Conservation (phyloP, 92 coral and sea anemone species). For the Galaxea fascicularis region DNA sequence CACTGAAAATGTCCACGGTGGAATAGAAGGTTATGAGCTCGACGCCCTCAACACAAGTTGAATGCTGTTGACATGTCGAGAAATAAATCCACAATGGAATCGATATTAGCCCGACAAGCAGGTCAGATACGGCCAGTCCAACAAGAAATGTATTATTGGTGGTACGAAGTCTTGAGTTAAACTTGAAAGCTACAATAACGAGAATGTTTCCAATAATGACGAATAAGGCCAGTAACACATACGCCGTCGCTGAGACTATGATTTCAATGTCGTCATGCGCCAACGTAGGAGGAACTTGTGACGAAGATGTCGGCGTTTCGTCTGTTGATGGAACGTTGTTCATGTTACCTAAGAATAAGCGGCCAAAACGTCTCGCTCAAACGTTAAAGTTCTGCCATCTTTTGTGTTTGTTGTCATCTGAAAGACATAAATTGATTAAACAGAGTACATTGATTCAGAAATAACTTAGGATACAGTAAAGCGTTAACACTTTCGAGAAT, state of each 20-base stretch:
- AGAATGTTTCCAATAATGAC: constrained; percentile 79
- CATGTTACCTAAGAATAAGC: constrained; percentile 1
- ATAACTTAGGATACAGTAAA: background rate
- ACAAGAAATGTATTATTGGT: constrained; percentile 86
- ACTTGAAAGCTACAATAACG: constrained; percentile 81
- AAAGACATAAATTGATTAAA: background rate
- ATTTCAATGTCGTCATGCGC: constrained; percentile 75
- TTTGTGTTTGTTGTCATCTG: constrained; percentile 15
- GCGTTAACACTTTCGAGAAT: background rate
- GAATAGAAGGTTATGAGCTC: constrained; percentile 58
- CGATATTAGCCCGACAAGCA: constrained; percentile 85
- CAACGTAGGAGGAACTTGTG: constrained; percentile 33
- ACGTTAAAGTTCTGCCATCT: background rate
- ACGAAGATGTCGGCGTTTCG: background rate
- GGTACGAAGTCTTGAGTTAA: constrained; percentile 74
- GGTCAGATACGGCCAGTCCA: constrained; percentile 88
- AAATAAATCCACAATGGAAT: constrained; percentile 89
- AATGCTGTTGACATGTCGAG: constrained; percentile 66
- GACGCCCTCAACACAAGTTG: constrained; percentile 31
- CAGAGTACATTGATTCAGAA: constrained; percentile 14
- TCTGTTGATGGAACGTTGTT: background rate
- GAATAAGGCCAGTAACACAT: constrained; percentile 60
- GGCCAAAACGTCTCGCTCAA: background rate
- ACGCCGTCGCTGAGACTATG: constrained; percentile 66
- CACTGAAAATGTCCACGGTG: constrained; percentile 80